Conservation (phyloP, 1,140 invertebrate species). For the Drosophila obscura region DNA sequence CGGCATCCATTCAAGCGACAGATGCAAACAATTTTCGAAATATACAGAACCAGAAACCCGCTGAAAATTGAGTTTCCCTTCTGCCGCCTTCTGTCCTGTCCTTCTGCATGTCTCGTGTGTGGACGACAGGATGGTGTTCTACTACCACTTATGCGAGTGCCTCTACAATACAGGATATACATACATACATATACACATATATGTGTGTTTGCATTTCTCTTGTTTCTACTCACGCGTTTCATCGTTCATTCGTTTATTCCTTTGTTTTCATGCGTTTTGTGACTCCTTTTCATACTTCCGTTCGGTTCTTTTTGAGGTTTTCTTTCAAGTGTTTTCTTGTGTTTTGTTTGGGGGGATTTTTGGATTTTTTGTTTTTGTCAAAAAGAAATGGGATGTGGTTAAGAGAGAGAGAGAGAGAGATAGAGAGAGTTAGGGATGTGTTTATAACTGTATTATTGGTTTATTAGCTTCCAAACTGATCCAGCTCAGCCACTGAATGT, state of each 20-base stretch:
- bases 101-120: conserved; percentile 33
- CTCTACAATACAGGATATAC: conserved; percentile 14
- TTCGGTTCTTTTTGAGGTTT: conserved; percentile 49
- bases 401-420: not conserved
- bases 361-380: conserved; percentile 32
- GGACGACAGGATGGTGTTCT: conserved; percentile 1
- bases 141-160: not conserved
- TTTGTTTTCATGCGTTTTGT: conserved; percentile 29
- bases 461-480: not conserved
- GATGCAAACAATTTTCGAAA: conserved; percentile 49
- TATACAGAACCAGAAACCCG: conserved; percentile 20
- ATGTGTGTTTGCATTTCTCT: conserved; percentile 34
- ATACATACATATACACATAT: conserved; percentile 5
- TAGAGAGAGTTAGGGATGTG: not conserved
- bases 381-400: conserved; percentile 29
- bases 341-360: conserved; percentile 13
- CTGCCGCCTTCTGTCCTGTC: too few species aligned
- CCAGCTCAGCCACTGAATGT: too few species aligned
- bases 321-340: conserved; percentile 39
- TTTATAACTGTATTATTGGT: not conserved
- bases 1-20: conserved; percentile 38
- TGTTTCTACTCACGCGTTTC: conserved; percentile 20
- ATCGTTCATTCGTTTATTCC: too few species aligned
- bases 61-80: conserved; percentile 25
- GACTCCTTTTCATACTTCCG: conserved; percentile 53